A percentile compares a stretch with the other conserved stretches of the same genome.
Evolutionary conservation across 2,888 invertebrate genomes (phyloP).

Genomic region (Caenorhabditis japonica): DNA sequence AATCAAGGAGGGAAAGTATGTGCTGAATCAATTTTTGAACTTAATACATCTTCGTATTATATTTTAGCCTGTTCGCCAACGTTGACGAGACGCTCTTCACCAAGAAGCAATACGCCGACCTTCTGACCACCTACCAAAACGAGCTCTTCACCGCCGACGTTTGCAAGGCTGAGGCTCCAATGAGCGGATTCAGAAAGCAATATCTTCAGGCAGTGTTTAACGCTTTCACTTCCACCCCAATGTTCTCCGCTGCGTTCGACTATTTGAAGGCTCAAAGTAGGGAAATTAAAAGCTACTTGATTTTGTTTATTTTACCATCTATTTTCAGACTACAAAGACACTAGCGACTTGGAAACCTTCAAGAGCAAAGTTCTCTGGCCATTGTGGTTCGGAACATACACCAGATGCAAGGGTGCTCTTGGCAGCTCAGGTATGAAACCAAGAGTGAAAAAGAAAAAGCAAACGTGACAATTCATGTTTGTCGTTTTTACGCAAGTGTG

Average conservation of each 20-base stretch:
- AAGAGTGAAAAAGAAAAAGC: conserved; percentile 16
- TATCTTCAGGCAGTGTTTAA: conserved; percentile 64
- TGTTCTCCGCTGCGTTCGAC: conserved; percentile 69
- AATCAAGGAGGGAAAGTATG: conserved; percentile 51
- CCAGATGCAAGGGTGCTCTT: conserved; percentile 67
- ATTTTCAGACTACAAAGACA: conserved; percentile 59
- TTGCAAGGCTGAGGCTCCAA: conserved; percentile 68
- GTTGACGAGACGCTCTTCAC: conserved; percentile 72
- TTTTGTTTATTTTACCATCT: not conserved
- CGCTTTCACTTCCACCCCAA: conserved; percentile 67
- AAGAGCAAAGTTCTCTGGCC: conserved; percentile 64
- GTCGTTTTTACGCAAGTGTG: not conserved
- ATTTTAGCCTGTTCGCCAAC: conserved; percentile 64
- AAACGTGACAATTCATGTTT: conserved; percentile 21
- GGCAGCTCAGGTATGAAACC: conserved; percentile 67
- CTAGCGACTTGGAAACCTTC: conserved; percentile 59
- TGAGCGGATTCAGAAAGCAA: conserved; percentile 65
- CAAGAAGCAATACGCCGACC: conserved; percentile 68
- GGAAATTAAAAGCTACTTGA: not conserved
- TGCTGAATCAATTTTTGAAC: not conserved
- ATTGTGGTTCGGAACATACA: conserved; percentile 75
- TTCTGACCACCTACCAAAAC: conserved; percentile 68
- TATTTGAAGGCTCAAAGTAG: conserved; percentile 65
- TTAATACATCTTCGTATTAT: too few species aligned
- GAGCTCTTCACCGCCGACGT: conserved; percentile 69